A percentile compares a stretch with the other conserved stretches of the same genome.
These are phyloP conservation scores for Actinia equina DNA, from an alignment of 64 coral and sea anemone genomes.

Conservation along the genomic window DNA sequence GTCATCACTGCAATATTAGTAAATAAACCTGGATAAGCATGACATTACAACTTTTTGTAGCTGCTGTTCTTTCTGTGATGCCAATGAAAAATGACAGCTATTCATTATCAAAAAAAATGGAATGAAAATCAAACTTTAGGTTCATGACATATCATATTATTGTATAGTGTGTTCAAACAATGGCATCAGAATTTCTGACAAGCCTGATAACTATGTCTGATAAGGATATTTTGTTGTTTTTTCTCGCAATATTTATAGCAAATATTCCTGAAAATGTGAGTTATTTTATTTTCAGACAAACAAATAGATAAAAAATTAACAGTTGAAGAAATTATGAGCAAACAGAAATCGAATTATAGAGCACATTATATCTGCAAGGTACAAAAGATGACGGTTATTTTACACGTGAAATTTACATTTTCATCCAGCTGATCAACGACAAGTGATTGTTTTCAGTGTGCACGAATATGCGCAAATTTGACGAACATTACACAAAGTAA, in stretches of 20 bases:
- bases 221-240: not conserved
- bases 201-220: not conserved
- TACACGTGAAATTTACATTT: constrained; percentile 2
- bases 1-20: too few species aligned
- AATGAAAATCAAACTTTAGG: constrained; percentile 2
- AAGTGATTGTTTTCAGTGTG: not conserved
- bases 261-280: not conserved
- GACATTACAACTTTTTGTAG: not conserved
- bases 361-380: not conserved
- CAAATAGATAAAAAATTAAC: not conserved
- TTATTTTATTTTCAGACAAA: not conserved
- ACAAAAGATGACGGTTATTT: not conserved
- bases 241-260: not conserved
- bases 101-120: not conserved
- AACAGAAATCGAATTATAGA: not conserved
- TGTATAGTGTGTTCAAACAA: not conserved
- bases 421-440: not conserved
- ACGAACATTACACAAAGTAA: not conserved
- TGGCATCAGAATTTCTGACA: not conserved
- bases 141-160: not conserved
- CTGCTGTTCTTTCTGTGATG: not conserved
- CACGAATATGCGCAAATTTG: not conserved
- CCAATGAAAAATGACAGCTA: not conserved
- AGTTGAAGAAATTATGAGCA: not conserved
- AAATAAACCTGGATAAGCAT: too few species aligned